Conservation (phyloP, 2,113 vertebrate genomes). For the cat (Felis catus) region F.catus_Fca126_mat1.0 CM031415.1:73321001-73321500, state of each 20-base stretch:
- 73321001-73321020: background rate
- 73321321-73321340: slow-evolving; percentile 29
- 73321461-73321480: background rate
- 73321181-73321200: slow-evolving; percentile 15
- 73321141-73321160: background rate
- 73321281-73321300: background rate
- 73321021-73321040: background rate
- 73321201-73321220: background rate
- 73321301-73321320: background rate
- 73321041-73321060: background rate
- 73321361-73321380: background rate
- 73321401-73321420: background rate
- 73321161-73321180: background rate
- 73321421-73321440: background rate
- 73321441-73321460: background rate
- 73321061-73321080: background rate
- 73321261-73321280: slow-evolving; percentile 31
- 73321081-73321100: background rate
- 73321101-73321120: background rate
- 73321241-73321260: slow-evolving; percentile 54
- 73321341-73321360: background rate
- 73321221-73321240: slow-evolving; percentile 33
- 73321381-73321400: background rate
- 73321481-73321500: background rate
- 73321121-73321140: background rate